Evolutionary conservation across 1,140 invertebrate species (phyloP), one percentile per base, ranked within the genome.

Genomic region (Mamestra configurata): DNA sequence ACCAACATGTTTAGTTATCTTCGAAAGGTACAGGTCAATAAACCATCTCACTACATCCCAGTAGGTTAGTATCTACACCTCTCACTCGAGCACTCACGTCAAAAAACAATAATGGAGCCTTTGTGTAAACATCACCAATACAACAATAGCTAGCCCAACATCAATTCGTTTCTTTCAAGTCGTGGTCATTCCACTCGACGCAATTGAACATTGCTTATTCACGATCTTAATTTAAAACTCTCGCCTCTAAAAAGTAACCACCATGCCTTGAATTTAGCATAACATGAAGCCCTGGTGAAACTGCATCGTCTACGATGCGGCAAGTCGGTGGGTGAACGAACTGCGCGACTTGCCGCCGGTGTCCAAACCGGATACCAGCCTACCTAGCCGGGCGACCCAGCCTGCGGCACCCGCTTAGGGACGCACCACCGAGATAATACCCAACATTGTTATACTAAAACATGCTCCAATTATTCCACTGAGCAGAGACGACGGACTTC

Each of bases 321-420:
- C 86, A 86, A 86, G 88, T 66, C 80, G 49, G 72, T 89, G 83
- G 91, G 91, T 93, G 89, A 92, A 92, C 89, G 91, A 92, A 91
- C 92, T 90, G 81, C 77, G 72, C 77, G 83, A 73, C 77, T 79
- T 79, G 83, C 70, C 81, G 85, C 72, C 82, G 82, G 77, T 86
- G 83, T 86, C 89, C 88, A 93, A 93, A 93, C 92, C 92, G 92
- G 92, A 89, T 92, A 90, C 89, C 82, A 86, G 88, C 84, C 87
- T 87, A 87, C 79, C 85, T 84, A 83, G 82, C 77, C 72, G 82
- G 76, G 57, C 73, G 73, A 76, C 51, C 82, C 49, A 76, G 66
- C 66, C 75, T 53, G 49, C 57, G 43, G 77, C 70, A 82, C 66
- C 75, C 59, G 49, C 57, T 35, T 76, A 83, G 68, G 78, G 70